These are phyloP conservation scores for Hipparchia semele DNA, from an alignment of 2,888 invertebrate species.

Conservation along the genomic window DNA sequence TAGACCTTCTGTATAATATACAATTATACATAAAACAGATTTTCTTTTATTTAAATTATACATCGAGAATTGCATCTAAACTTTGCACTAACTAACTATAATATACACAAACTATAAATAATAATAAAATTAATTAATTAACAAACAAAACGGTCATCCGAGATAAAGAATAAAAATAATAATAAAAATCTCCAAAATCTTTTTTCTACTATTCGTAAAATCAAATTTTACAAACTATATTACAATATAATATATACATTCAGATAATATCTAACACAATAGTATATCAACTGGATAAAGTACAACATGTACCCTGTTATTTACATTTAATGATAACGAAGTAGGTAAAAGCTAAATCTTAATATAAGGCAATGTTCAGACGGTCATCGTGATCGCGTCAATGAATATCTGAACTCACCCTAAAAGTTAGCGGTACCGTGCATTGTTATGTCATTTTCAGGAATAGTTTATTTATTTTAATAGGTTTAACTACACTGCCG, in stretches of 20 bases:
- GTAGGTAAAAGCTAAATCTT: slow-evolving; percentile 36
- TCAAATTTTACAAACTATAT: slow-evolving; percentile 48
- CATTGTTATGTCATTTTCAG: slow-evolving; percentile 33
- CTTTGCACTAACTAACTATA: slow-evolving; percentile 46
- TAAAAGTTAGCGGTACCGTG: slow-evolving; percentile 34
- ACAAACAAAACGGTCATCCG: slow-evolving; percentile 42
- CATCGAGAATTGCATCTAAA: slow-evolving; percentile 36
- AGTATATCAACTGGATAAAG: slow-evolving; percentile 63
- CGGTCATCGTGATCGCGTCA: not conserved
- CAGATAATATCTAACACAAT: slow-evolving; percentile 62
- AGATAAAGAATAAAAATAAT: slow-evolving; percentile 35
- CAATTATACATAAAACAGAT: slow-evolving; percentile 29
- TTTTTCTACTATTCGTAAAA: slow-evolving; percentile 37
- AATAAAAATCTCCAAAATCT: slow-evolving; percentile 49
- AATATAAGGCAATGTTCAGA: slow-evolving; percentile 14
- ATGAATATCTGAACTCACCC: not conserved
- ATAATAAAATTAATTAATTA: slow-evolving; percentile 24
- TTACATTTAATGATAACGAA: slow-evolving; percentile 48
- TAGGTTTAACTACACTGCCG: too few relatives aligned
- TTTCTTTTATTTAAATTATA: slow-evolving; percentile 9
- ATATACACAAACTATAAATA: slow-evolving; percentile 31
- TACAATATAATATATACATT: slow-evolving; percentile 77
- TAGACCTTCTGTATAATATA: slow-evolving; percentile 32
- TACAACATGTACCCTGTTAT: slow-evolving; percentile 61
- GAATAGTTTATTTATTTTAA: not conserved